A percentile compares a stretch with the other conserved stretches of the same genome.
Evolutionary conservation across 2,113 vertebrate species (phyloP).

Genomic region (Azemiops feae): DNA sequence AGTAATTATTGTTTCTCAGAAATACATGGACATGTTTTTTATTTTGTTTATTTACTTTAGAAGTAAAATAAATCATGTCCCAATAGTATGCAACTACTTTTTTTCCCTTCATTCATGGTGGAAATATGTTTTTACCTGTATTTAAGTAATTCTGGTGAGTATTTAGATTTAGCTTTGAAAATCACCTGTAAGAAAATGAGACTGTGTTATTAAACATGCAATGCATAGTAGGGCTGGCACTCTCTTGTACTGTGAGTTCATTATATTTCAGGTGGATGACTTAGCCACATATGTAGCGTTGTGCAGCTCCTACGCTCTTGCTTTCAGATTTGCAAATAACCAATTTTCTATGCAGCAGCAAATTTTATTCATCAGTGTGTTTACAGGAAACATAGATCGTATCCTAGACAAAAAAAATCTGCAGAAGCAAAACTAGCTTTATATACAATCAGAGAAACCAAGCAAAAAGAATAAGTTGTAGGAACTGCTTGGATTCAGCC

Average conservation of each 20-base stretch:
- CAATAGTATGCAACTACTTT: not conserved
- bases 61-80: not conserved
- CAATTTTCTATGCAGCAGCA: not conserved
- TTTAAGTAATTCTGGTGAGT: slow-evolving; percentile 86
- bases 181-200: slow-evolving; percentile 79
- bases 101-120: not conserved
- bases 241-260: not conserved
- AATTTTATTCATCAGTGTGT: not conserved
- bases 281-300: not conserved
- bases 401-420: not conserved
- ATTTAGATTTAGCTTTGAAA: slow-evolving; percentile 95
- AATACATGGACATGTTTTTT: not conserved
- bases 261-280: slow-evolving; percentile 20
- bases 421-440: not conserved
- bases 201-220: slow-evolving; percentile 10
- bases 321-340: not conserved
- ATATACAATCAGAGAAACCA: not conserved
- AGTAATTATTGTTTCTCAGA: not conserved
- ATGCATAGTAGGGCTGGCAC: not conserved
- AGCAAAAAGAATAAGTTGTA: not conserved
- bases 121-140: slow-evolving; percentile 78
- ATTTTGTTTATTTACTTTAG: not conserved
- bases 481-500: not conserved
- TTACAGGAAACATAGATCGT: not conserved
- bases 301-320: not conserved